Evolutionary conservation across 1,140 invertebrate species (phyloP), one percentile per base, ranked within the genome.

Genomic region (Drosophila gunungcola): DNA sequence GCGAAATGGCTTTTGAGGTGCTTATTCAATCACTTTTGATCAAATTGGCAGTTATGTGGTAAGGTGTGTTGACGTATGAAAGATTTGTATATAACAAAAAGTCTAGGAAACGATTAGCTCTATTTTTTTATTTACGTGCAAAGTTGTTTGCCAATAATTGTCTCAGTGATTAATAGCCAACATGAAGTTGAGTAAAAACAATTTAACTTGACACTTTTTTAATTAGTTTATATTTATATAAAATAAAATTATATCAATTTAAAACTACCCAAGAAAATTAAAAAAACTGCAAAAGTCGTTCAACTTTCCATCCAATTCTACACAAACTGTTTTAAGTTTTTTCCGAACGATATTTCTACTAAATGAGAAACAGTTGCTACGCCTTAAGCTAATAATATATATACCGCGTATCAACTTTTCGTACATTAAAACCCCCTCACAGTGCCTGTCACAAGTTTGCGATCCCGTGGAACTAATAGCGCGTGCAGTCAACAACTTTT

Each of bases 401-500:
- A 38, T 39, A n/a, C 7, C 4, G 1, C 12, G 51, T 32, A 27
- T 70, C 21, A 49, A 11, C 38, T 43, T 43, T 70, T 72, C 43
- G 34, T 60, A 43, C 21, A 21, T 11, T 21, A 36, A 46, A 12
- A 58, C 32, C 36, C 41, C 13, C 10, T 0, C 11, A 61, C 42
- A 62, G 48, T 53, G 52, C 45, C 51, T 74, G 72, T 55, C 60
- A 43, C 51, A 51, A 64, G 52, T 49, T 55, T 43, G 61, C 34
- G 13, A 6, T 34, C 13, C 51, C 53, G 32, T 42, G 65, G 27
- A 72, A 45, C 73, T 80, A 81, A 88, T 88, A 78, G 82, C 85
- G 83, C 82, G 65, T 88, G 83, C 58, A 81, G 43, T 69, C 43
- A 72, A 55, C 49, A 67, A 73, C 34, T 68, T 65, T 32, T 32